These are phyloP conservation scores for Marmota flaviventris DNA, from an alignment of 2,113 vertebrate species.

Conservation along the genomic window DNA sequence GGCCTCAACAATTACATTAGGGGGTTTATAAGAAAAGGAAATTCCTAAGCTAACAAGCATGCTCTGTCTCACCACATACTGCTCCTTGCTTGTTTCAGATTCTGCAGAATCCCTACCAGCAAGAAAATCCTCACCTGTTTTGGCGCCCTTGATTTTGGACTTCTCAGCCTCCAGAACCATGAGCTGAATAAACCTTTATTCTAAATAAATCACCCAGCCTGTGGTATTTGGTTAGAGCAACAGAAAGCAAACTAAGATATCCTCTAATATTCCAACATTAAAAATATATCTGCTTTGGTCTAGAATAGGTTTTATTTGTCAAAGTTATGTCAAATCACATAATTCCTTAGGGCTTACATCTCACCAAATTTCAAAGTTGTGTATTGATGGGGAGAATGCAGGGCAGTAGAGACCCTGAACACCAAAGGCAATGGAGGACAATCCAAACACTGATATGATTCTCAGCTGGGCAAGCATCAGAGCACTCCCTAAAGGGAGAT, in stretches of 20 bases:
- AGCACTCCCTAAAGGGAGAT: background rate
- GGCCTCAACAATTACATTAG: too few relatives aligned
- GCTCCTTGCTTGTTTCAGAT: background rate
- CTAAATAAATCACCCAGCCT: background rate
- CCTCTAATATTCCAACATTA: background rate
- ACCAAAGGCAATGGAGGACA: background rate
- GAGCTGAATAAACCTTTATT: background rate
- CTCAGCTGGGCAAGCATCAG: background rate
- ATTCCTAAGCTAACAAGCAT: background rate
- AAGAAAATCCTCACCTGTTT: background rate
- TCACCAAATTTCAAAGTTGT: background rate
- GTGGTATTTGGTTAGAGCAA: background rate
- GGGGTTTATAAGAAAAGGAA: background rate
- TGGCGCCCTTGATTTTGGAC: background rate
- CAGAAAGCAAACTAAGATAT: background rate
- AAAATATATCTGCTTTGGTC: background rate
- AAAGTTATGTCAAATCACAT: background rate
- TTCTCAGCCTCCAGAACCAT: background rate
- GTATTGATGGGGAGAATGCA: background rate
- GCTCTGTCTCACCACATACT: background rate
- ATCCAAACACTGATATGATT: slow-evolving; percentile 5
- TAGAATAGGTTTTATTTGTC: slow-evolving; percentile 23
- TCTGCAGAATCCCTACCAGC: background rate
- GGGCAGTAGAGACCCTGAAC: background rate
- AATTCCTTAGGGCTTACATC: background rate